Evolutionary conservation across 2,888 invertebrate genomes (phyloP).

Genomic region (Parthenolecanium corni): DNA sequence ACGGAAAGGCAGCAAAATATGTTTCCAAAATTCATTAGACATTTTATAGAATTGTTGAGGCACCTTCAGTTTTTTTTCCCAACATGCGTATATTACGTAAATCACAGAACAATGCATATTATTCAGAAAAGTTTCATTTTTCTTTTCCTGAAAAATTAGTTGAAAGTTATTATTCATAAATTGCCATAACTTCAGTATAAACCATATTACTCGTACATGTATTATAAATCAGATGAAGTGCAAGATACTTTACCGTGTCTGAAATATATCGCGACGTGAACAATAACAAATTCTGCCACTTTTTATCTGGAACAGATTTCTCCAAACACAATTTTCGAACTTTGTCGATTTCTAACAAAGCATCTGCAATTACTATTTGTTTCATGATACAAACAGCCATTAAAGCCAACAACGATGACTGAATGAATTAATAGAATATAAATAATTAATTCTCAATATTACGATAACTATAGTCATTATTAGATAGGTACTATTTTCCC

Average conservation of each 20-base stretch:
- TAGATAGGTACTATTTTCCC: too few relatives aligned
- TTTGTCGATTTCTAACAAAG: conserved; percentile 21
- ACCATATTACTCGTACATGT: too few relatives aligned
- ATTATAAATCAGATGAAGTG: too few relatives aligned
- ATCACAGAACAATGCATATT: conserved; percentile 21
- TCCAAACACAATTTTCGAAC: conserved; percentile 15
- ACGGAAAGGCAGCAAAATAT: conserved; percentile 6
- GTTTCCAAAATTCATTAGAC: conserved; percentile 15
- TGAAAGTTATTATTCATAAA: neutral
- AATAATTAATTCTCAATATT: too few relatives aligned
- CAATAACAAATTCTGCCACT: conserved; percentile 20
- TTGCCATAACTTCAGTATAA: neutral
- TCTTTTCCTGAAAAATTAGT: neutral
- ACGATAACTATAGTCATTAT: too few relatives aligned
- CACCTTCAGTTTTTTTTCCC: conserved; percentile 20
- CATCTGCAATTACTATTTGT: conserved; percentile 23
- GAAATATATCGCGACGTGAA: conserved; percentile 4
- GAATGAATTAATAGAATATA: neutral
- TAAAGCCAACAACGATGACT: conserved; percentile 14
- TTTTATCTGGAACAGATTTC: conserved; percentile 7
- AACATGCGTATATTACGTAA: conserved; percentile 19
- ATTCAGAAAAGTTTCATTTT: neutral
- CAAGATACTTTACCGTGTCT: neutral
- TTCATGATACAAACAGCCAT: conserved; percentile 25
- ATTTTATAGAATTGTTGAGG: conserved; percentile 21